Evolutionary conservation across 2,113 vertebrate genomes (phyloP), one percentile per base, ranked within the genome.

Genomic region (Onychostruthus taczanowskii): DNA sequence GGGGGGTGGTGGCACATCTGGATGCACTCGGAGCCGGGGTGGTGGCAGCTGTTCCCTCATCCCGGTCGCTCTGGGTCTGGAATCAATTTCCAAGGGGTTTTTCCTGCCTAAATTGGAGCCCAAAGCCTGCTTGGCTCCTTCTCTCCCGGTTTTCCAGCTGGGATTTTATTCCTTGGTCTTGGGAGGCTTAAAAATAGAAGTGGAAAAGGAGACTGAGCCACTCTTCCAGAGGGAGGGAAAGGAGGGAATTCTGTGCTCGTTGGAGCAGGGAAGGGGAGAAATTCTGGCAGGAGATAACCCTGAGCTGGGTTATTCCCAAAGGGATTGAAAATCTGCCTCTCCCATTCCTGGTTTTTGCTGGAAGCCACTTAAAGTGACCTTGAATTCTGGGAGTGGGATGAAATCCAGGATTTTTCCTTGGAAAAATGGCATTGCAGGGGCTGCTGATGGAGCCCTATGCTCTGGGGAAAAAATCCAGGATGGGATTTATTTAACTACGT

Each of bases 401-500:
- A 67, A 76, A 58, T 50, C 13, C 26, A 0, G 20, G 61, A 17
- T 49, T 58, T 53, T 85, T 49, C 62, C 26, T 14, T 16, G 83
- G 62, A 11, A 35, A 85, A 85, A 50, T 2, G 30, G 24, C 0
- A 0, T 28, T 22, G 21, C 16, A 13, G 17, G 63, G 33, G 4
- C 14, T 33, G 8, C 20, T 8, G 44, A 24, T 56, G 50, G 35
- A 74, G n/a, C n/a, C 2, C 39, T 1, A 16, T 0, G 10, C 56
- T 53, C 37, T 0, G 0, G 47, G 41, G 14, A 1, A 30, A 30
- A 39, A 24, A 49, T 58, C 24, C 0, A 0, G 16, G 43, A 43
- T 24, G 62, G 16, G 61, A 30, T 67, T 75, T 35, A 3, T 49
- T 56, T 2, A 30, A 16, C 5, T 1, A 0, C 0, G 0, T 9